phyloP scores from a whole-genome alignment of 2,797 vertebrate species.

The Mormyrus hasselquistii region DNA sequence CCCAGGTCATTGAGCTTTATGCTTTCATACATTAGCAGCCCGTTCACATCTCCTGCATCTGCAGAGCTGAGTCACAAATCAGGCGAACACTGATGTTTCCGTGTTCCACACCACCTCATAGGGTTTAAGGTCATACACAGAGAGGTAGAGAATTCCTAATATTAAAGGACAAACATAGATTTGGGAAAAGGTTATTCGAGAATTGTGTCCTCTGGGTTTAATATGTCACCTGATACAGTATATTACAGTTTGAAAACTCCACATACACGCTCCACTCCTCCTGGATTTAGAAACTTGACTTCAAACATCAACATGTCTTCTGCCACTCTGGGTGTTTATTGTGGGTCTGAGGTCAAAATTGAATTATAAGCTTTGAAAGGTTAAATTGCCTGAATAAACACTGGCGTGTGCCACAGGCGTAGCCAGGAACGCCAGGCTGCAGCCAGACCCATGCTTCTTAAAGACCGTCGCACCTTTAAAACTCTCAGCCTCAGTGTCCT shows the following conservation, averaged over 20 bases:
- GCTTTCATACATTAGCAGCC: constrained; percentile 11
- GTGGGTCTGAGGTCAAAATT: neutral
- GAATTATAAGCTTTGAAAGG: neutral
- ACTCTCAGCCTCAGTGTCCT: neutral
- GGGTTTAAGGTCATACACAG: neutral
- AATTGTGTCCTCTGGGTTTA: constrained; percentile 4
- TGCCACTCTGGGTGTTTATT: neutral
- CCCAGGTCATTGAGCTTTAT: neutral
- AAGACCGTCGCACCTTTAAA: neutral
- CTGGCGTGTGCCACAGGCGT: neutral
- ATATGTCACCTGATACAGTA: neutral
- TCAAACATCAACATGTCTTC: neutral
- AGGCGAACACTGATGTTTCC: neutral
- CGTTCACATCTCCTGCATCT: neutral
- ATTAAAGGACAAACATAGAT: neutral
- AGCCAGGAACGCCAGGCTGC: neutral
- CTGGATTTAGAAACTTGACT: neutral
- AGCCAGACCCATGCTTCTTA: neutral
- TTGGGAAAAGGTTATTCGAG: neutral
- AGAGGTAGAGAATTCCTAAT: neutral
- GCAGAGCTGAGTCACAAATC: neutral
- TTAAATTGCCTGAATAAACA: neutral
- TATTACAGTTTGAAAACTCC: neutral
- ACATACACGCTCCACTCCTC: neutral
- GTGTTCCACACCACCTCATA: neutral